These are phyloP conservation scores for Porphyrio hochstetteri DNA, from an alignment of 2,113 vertebrate species.

Conservation along the genomic window DNA sequence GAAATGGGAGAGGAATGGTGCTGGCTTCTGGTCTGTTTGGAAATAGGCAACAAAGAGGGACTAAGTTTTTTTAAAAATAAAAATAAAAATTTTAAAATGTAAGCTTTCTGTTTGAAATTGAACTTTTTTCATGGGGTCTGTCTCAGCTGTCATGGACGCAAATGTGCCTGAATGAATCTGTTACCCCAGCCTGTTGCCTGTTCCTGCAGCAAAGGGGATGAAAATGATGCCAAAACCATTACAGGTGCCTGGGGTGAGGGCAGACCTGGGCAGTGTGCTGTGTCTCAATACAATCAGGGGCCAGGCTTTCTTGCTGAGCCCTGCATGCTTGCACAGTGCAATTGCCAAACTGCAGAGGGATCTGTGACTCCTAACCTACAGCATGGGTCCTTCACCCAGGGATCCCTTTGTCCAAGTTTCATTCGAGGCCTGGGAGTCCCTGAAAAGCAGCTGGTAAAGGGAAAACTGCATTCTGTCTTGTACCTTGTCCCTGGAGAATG, in stretches of 20 bases:
- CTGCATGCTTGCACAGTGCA: not conserved
- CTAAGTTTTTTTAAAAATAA: not conserved
- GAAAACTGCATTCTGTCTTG: not conserved
- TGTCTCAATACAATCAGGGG: not conserved
- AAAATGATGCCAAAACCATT: not conserved
- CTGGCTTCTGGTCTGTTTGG: not conserved
- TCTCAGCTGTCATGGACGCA: not conserved
- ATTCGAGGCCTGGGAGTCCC: not conserved
- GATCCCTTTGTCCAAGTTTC: not conserved
- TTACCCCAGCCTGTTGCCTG: too few species aligned
- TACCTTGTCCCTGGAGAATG: not conserved
- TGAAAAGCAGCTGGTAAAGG: not conserved
- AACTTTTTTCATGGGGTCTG: not conserved
- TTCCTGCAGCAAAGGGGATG: not conserved
- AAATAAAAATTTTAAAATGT: not conserved
- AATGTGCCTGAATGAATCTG: not conserved
- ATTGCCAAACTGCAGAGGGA: not conserved
- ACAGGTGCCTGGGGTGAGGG: not conserved
- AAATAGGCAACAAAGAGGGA: not conserved
- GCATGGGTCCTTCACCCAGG: not conserved
- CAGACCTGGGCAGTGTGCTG: accelerated
- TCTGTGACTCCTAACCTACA: not conserved
- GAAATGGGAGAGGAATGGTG: not conserved
- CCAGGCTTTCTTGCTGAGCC: not conserved
- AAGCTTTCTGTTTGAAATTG: not conserved